phyloP scores from a whole-genome alignment of 2,113 vertebrate species.

The Leucosticte australis region DNA sequence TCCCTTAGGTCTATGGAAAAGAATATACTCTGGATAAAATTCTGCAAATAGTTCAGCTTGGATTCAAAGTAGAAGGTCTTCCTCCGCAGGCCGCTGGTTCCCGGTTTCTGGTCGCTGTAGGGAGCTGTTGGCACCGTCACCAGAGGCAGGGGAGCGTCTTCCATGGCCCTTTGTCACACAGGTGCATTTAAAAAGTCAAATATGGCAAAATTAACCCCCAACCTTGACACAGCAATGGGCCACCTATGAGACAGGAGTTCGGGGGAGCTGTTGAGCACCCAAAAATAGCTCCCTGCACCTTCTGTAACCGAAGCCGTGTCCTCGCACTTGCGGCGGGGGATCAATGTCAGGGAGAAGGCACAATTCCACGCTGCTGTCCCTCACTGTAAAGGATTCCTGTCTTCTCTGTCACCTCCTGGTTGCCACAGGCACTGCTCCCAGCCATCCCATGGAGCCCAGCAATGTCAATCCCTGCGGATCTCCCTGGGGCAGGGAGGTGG shows the following conservation, averaged over 20 bases:
- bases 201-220: background rate
- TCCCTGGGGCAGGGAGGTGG: background rate
- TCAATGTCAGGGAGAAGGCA: constrained; percentile 81
- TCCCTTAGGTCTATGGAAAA: constrained; percentile 94
- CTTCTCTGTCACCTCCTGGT: background rate
- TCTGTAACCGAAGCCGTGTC: constrained; percentile 79
- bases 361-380: background rate
- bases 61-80: constrained; percentile 87
- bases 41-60: constrained; percentile 90
- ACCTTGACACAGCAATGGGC: constrained; percentile 22
- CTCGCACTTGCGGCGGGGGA: constrained; percentile 78
- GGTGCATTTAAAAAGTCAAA: constrained; percentile 63
- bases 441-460: background rate
- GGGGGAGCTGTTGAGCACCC: constrained; percentile 59
- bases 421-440: background rate
- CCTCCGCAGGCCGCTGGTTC: constrained; percentile 85
- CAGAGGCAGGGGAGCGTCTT: constrained; percentile 83
- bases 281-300: constrained; percentile 78
- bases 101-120: constrained; percentile 88
- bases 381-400: background rate
- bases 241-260: constrained; percentile 47
- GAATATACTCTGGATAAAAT: constrained; percentile 94
- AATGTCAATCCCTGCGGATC: background rate
- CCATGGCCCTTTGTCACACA: constrained; percentile 72
- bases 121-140: constrained; percentile 87